These are phyloP conservation scores for Rotaria magnacalcarata DNA, from an alignment of 2,888 invertebrate species.

Conservation along the genomic window DNA sequence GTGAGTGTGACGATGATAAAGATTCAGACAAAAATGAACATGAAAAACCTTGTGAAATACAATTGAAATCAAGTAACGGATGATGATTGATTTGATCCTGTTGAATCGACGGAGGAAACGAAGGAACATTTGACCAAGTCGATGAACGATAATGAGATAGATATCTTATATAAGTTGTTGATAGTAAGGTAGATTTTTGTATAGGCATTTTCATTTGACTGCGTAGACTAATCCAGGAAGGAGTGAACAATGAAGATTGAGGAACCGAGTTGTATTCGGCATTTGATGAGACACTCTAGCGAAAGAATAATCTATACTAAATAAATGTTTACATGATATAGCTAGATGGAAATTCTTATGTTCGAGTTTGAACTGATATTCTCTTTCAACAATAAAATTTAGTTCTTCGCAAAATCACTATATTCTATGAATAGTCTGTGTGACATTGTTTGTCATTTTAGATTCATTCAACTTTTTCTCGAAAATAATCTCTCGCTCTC, in stretches of 20 bases:
- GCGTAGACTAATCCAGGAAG: not conserved
- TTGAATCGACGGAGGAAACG: not conserved
- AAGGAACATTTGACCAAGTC: not conserved
- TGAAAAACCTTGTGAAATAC: conserved; percentile 11
- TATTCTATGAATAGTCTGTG: too few relatives aligned
- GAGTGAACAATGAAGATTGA: not conserved
- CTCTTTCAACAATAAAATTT: too few relatives aligned
- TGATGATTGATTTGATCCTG: not conserved
- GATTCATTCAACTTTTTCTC: too few relatives aligned
- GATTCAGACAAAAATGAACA: not conserved
- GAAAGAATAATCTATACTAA: not conserved
- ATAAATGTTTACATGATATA: too few relatives aligned
- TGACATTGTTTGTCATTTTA: too few relatives aligned
- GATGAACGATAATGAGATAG: conserved; percentile 21
- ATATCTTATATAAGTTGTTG: not conserved
- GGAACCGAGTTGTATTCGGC: not conserved
- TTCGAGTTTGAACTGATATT: too few relatives aligned
- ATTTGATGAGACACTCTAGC: not conserved
- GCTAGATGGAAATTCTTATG: too few relatives aligned
- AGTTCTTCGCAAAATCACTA: too few relatives aligned
- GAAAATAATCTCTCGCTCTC: too few relatives aligned
- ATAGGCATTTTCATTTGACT: conserved; percentile 26
- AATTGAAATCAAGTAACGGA: not conserved
- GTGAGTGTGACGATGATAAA: not conserved
- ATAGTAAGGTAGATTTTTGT: not conserved